Conservation (phyloP, 2,113 vertebrate species). For the Holacanthus passer region DNA sequence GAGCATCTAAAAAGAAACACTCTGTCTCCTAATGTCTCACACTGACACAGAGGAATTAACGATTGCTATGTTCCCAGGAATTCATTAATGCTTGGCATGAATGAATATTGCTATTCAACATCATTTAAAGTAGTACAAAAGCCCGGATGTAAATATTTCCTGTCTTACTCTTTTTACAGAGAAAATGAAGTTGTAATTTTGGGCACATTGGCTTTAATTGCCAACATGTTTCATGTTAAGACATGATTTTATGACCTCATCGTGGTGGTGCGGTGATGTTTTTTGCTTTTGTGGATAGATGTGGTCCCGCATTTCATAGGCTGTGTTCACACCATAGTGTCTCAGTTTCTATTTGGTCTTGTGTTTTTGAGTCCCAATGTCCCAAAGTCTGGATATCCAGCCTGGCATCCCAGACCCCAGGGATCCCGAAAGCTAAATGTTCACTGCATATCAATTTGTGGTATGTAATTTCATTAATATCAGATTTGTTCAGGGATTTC, state of each 20-base stretch:
- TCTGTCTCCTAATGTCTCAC: conserved; percentile 45
- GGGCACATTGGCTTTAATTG: conserved; percentile 46
- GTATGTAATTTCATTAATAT: not conserved
- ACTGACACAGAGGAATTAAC: conserved; percentile 51
- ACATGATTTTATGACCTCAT: conserved; percentile 42
- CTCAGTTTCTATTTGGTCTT: not conserved
- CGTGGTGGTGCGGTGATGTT: not conserved
- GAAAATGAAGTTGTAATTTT: conserved; percentile 54
- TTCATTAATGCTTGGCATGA: conserved; percentile 58
- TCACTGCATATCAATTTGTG: too few relatives aligned
- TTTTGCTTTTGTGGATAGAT: not conserved
- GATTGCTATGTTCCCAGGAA: conserved; percentile 42
- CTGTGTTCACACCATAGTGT: not conserved
- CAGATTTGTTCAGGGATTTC: not conserved
- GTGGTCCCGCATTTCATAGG: not conserved
- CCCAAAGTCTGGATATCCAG: not conserved
- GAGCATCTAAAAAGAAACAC: conserved; percentile 60
- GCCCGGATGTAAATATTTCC: conserved; percentile 49
- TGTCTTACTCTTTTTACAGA: conserved; percentile 13
- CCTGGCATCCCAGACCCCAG: not conserved
- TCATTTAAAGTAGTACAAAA: conserved; percentile 48
- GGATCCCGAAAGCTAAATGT: not conserved
- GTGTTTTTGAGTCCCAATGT: not conserved
- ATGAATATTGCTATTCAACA: conserved; percentile 43
- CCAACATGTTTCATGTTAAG: conserved; percentile 37